phyloP scores from a whole-genome alignment of 1,140 invertebrate species.

The Drosophila persimilis region DNA sequence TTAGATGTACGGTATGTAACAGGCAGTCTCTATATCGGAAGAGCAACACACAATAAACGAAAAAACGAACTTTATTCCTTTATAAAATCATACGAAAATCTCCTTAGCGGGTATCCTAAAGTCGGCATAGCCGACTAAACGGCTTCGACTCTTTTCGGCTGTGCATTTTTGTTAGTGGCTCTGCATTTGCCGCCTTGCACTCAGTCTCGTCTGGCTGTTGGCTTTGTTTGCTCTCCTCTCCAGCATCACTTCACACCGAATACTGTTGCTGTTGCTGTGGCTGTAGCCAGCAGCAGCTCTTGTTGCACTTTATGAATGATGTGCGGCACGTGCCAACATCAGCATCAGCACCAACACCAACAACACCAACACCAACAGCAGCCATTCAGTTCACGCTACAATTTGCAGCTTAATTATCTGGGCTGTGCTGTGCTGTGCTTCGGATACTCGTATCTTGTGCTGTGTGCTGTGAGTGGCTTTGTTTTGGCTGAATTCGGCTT shows the following conservation, averaged over 20 bases:
- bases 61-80: neutral
- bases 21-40: too few species aligned
- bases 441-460: constrained; percentile 6
- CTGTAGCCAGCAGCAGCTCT: neutral
- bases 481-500: constrained; percentile 31
- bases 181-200: constrained; percentile 1
- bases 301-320: constrained; percentile 68
- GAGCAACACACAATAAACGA: too few species aligned
- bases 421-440: neutral
- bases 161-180: neutral
- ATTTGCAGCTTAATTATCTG: constrained; percentile 67
- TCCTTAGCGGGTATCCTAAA: too few species aligned
- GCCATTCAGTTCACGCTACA: constrained; percentile 55
- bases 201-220: constrained; percentile 23
- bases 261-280: constrained; percentile 1
- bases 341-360: constrained; percentile 17
- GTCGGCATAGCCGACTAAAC: too few species aligned
- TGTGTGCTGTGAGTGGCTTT: constrained; percentile 19
- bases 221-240: constrained; percentile 44
- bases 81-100: neutral
- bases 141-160: too few species aligned
- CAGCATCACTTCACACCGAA: constrained; percentile 48
- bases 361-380: constrained; percentile 9
- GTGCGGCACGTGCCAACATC: constrained; percentile 61
- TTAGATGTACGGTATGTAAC: too few species aligned